Percentiles rank a stretch among this genome's conserved stretches.
These are phyloP conservation scores for Athetis lepigone DNA, from an alignment of 2,888 invertebrate species.

Conservation along the genomic window DNA sequence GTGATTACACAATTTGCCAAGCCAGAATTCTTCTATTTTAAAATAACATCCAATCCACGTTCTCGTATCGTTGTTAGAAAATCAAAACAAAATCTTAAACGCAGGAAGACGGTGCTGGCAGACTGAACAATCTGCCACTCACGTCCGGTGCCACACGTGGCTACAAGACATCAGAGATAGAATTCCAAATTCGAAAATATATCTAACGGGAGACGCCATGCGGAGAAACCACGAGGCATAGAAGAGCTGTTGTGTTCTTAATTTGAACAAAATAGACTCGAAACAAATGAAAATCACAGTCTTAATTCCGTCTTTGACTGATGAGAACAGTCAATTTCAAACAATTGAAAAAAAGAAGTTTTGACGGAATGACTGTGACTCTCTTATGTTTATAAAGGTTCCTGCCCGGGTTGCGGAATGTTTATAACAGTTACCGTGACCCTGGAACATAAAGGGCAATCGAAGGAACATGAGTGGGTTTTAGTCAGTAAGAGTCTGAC, in stretches of 20 bases:
- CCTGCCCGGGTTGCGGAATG: no score
- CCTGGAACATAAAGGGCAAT: no score
- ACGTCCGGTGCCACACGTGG: slow-evolving; percentile 55
- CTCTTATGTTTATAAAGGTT: no score
- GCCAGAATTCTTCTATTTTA: background rate
- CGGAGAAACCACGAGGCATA: slow-evolving; percentile 14
- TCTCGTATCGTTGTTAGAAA: slow-evolving; percentile 37
- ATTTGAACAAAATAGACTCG: background rate
- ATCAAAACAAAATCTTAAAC: slow-evolving; percentile 56
- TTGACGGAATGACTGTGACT: no score
- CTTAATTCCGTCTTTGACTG: no score
- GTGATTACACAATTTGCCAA: background rate
- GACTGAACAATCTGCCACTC: slow-evolving; percentile 62
- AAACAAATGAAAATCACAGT: background rate
- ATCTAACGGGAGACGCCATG: slow-evolving; percentile 31
- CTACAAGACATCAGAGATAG: slow-evolving; percentile 19
- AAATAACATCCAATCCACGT: slow-evolving; percentile 23
- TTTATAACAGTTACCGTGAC: no score
- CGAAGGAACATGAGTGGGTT: no score
- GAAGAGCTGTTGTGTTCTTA: background rate
- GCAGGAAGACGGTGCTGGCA: slow-evolving; percentile 31
- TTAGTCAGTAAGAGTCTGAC: no score
- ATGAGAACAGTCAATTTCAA: no score
- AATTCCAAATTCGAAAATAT: slow-evolving; percentile 49
- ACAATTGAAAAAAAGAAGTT: no score